Evolutionary conservation across 2,797 vertebrate species (phyloP).

Genomic region (Merluccius polli): DNA sequence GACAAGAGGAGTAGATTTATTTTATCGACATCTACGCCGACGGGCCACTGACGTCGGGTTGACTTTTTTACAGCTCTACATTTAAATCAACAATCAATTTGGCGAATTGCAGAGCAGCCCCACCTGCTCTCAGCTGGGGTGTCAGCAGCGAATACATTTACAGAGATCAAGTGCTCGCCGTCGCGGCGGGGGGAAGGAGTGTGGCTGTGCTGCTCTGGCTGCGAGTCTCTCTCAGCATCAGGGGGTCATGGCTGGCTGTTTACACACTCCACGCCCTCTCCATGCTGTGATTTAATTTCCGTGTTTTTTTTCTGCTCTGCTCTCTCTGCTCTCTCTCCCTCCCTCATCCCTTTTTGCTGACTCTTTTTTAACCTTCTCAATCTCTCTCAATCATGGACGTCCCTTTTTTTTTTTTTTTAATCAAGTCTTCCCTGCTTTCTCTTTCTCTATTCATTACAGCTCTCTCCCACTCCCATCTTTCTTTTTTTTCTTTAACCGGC

Average conservation of each 20-base stretch:
- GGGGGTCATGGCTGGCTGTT: not conserved
- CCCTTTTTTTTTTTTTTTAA: no score
- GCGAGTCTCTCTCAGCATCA: not conserved
- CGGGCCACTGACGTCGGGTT: not conserved
- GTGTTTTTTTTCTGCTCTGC: not conserved
- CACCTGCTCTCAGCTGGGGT: not conserved
- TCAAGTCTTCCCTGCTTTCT: no score
- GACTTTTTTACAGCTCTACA: slow-evolving; percentile 21
- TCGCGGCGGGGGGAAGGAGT: slow-evolving; percentile 19
- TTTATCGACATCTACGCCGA: slow-evolving; percentile 12
- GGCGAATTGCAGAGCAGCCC: slow-evolving; percentile 29
- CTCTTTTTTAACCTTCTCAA: no score
- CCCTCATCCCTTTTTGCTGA: no score
- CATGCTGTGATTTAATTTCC: not conserved
- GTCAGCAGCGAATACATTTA: slow-evolving; percentile 12
- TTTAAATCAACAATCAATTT: slow-evolving; percentile 36
- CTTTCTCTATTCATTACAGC: no score
- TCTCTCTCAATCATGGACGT: no score
- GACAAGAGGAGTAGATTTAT: not conserved
- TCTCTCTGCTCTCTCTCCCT: not conserved
- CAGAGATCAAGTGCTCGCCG: slow-evolving; percentile 11
- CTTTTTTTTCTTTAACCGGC: no score
- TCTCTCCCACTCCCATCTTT: no score
- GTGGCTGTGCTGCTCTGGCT: not conserved
- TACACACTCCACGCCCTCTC: not conserved